These are phyloP conservation scores for Gymnothorax reevesii DNA, from an alignment of 2,797 vertebrate genomes.

Conservation along the genomic window DNA sequence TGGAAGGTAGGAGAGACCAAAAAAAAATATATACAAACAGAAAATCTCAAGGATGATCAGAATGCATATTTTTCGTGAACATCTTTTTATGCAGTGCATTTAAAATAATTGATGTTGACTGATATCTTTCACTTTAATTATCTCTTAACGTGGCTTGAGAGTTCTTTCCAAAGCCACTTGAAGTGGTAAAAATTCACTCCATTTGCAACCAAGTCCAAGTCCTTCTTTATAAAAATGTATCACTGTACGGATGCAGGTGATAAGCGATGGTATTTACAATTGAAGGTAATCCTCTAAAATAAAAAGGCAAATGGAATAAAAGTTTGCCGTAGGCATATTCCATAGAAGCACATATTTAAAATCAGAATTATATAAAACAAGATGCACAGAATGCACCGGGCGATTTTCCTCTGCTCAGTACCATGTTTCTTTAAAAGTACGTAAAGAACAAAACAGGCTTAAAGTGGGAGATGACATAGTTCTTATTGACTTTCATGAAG, in stretches of 20 bases:
- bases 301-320: conserved; percentile 13
- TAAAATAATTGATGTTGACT: background rate
- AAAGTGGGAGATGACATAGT: background rate
- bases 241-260: conserved; percentile 15
- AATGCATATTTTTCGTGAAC: conserved; percentile 18
- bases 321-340: background rate
- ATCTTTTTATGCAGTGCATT: conserved; percentile 13
- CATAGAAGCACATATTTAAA: conserved; percentile 9
- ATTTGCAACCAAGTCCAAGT: background rate
- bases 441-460: background rate
- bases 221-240: background rate
- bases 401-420: background rate
- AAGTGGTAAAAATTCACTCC: background rate
- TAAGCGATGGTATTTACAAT: background rate
- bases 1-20: conserved; percentile 9
- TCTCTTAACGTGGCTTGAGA: background rate
- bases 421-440: conserved; percentile 1
- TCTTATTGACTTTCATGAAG: conserved; percentile 2
- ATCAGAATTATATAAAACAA: background rate
- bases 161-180: background rate
- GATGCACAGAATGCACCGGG: background rate
- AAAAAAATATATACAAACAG: conserved; percentile 18
- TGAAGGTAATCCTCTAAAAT: background rate
- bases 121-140: background rate
- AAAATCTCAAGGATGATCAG: conserved; percentile 6